Conservation (phyloP, 2,888 invertebrate species). For the Bembecia ichneumoniformis region DNA sequence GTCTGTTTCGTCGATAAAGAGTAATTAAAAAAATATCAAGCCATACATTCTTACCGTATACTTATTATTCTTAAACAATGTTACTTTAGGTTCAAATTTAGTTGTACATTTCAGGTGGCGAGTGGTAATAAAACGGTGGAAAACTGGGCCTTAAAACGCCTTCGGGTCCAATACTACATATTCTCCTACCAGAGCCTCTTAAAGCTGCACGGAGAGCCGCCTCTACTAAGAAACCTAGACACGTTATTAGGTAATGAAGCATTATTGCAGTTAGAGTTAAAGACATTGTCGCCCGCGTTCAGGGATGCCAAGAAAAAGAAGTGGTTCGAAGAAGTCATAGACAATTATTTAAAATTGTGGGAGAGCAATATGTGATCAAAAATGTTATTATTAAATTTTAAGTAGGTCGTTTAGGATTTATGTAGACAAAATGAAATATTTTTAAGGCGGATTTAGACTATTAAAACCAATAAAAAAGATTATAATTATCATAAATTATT, state of each 20-base stretch:
- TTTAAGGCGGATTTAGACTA: too few species aligned
- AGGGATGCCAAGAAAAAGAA: constrained; percentile 80
- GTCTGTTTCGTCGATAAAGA: too few species aligned
- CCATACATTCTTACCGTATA: too few species aligned
- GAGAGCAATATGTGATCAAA: constrained; percentile 85
- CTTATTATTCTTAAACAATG: too few species aligned
- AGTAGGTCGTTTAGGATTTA: neutral
- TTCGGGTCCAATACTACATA: constrained; percentile 83
- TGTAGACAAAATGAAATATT: too few species aligned
- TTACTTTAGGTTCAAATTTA: too few species aligned
- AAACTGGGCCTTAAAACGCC: constrained; percentile 80
- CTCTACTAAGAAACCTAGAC: constrained; percentile 79
- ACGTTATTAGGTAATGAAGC: constrained; percentile 85
- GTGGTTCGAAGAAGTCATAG: constrained; percentile 91
- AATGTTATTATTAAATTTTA: constrained; percentile 2
- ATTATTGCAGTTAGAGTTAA: constrained; percentile 84
- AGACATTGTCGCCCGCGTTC: constrained; percentile 84
- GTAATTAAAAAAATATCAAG: too few species aligned
- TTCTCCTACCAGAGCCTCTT: constrained; percentile 85
- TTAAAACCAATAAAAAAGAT: too few species aligned
- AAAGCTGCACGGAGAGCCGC: constrained; percentile 85
- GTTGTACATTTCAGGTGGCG: constrained; percentile 64
- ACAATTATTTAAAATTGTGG: constrained; percentile 92
- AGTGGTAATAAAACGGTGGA: constrained; percentile 86
- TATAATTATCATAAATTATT: too few species aligned